Evolutionary conservation across 2,113 vertebrate species (phyloP), one percentile per base, ranked within the genome.

Genomic region (Ranitomeya variabilis): DNA sequence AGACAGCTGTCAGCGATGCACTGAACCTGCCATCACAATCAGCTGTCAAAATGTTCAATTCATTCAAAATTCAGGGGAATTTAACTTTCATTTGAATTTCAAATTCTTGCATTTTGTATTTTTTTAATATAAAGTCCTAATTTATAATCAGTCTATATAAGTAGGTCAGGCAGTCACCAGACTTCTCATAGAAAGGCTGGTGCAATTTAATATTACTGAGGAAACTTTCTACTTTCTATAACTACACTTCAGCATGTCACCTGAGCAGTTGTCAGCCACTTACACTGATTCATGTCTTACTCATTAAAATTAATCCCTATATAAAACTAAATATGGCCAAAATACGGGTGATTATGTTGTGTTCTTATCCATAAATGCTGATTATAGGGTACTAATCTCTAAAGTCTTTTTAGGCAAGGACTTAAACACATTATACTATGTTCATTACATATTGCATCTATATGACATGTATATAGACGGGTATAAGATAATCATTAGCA

Each of bases 41-140:
- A 89, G 74, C 82, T 89, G 87, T 89, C 87, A 89, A 89, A 89
- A 85, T 9, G 74, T 69, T 89, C 87, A 79, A n/a, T 88, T 89
- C 81, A 79, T 74, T 79, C 87, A 85, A 37, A 89, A 89, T 89
- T 85, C 73, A 18, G 23, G 45, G 80, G 52, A 79, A 89, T 79
- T 78, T 89, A 69, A 79, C 87, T 67, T 85, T 3, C 73, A 89
- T 89, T 89, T 85, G 82, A 84, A 89, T 89, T 89, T 89, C 82
- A 89, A 79, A 89, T 89, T 78, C 52, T 15, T 85, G 80, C 81
- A 84, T 89, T 89, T 89, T 82, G 52, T 83, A 19, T 77, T 52
- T 67, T 86, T 45, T 81, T 78, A 52, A 83, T 85, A 85, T 69
- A 85, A 84, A 89, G 74, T 89, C 60, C 82, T 79, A 69, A 79